Evolutionary conservation across 2,888 invertebrate genomes (phyloP).

Genomic region (Microplitis deprimator): DNA sequence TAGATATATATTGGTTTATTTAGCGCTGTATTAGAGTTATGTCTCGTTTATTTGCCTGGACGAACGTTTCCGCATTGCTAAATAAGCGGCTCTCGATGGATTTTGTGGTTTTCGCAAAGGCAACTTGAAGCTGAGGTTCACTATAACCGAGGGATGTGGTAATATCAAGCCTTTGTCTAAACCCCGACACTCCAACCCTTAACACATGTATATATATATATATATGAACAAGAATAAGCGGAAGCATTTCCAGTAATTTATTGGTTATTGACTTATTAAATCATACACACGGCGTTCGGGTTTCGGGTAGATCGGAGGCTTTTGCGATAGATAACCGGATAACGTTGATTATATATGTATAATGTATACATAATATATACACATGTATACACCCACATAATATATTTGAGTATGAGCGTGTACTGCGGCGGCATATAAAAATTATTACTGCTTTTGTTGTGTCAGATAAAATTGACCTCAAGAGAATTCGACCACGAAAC

Average conservation of each 20-base stretch:
- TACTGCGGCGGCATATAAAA: not conserved
- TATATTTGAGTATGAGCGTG: too few relatives aligned
- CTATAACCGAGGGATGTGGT: not conserved
- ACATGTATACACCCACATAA: not conserved
- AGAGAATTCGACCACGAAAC: not conserved
- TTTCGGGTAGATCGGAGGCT: not conserved
- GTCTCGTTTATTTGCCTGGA: conserved; percentile 2
- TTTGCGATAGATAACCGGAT: not conserved
- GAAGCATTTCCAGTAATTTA: conserved; percentile 10
- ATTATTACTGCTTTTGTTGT: not conserved
- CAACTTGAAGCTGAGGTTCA: conserved; percentile 14
- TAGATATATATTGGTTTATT: not conserved
- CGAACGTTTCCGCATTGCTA: conserved; percentile 15
- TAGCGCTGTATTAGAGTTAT: not conserved
- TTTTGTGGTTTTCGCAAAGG: conserved; percentile 15
- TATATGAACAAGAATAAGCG: not conserved
- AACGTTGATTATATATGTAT: not conserved
- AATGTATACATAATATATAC: not conserved
- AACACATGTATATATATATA: not conserved
- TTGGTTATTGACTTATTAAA: conserved; percentile 34
- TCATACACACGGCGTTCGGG: conserved; percentile 12
- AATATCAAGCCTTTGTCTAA: not conserved
- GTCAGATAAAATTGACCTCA: conserved; percentile 23
- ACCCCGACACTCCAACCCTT: not conserved
- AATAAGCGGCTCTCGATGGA: conserved; percentile 28